Percentiles rank a stretch among this genome's conserved stretches.
These are phyloP conservation scores for Charanyca ferruginea DNA, from an alignment of 2,888 invertebrate species.

Conservation along the genomic window DNA sequence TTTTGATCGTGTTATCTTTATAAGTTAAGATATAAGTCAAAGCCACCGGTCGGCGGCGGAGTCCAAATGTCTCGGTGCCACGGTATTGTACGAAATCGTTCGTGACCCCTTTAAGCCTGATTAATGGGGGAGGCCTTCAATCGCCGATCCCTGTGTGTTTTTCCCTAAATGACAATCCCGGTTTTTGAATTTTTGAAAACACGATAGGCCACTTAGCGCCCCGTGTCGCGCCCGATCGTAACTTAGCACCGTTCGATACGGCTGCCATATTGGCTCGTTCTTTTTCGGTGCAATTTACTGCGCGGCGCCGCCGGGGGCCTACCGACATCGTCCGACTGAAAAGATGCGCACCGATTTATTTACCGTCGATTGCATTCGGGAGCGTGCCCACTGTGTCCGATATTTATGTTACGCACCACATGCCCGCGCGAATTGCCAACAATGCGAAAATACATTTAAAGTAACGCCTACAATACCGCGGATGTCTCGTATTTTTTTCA, in stretches of 20 bases:
- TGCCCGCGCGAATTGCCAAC: constrained; percentile 81
- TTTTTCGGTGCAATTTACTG: constrained; percentile 89
- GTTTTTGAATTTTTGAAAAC: constrained; percentile 86
- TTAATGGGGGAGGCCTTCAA: constrained; percentile 78
- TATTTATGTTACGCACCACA: constrained; percentile 85
- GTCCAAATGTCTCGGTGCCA: constrained; percentile 75
- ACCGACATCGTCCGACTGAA: constrained; percentile 77
- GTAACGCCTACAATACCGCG: constrained; percentile 81
- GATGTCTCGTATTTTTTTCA: constrained; percentile 82
- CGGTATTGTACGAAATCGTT: constrained; percentile 71
- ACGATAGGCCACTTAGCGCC: constrained; percentile 89
- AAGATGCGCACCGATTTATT: constrained; percentile 85
- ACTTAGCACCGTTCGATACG: constrained; percentile 86
- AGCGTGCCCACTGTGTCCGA: constrained; percentile 83
- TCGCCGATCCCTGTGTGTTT: constrained; percentile 75
- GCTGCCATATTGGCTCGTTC: constrained; percentile 86
- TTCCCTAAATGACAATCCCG: constrained; percentile 77
- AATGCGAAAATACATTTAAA: constrained; percentile 87
- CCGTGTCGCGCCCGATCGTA: constrained; percentile 85
- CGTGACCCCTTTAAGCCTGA: constrained; percentile 83
- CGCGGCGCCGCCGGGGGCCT: constrained; percentile 81
- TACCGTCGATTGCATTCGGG: constrained; percentile 83
- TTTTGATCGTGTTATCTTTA: constrained; percentile 35
- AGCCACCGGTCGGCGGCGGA: constrained; percentile 60
- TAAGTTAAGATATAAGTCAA: constrained; percentile 52